Evolutionary conservation across 64 coral and sea anemone genomes (phyloP).

Genomic region (Actinia equina): DNA sequence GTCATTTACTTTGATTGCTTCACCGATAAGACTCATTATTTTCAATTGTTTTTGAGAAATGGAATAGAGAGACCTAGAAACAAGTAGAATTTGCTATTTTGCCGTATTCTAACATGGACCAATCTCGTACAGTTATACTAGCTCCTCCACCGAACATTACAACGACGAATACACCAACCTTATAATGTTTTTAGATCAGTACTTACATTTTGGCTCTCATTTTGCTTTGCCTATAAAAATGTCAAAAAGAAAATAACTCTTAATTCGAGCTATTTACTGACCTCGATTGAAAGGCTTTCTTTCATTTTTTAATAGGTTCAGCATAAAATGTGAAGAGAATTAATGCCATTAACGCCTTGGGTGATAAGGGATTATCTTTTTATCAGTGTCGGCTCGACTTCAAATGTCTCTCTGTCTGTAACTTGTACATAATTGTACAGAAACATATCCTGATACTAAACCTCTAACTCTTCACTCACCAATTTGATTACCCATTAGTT

Average conservation of each 20-base stretch:
- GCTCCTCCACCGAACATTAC: no score
- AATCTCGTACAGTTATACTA: background rate
- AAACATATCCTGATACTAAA: background rate
- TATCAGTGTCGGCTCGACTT: background rate
- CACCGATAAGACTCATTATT: background rate
- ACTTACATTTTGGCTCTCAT: no score
- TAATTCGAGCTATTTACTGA: background rate
- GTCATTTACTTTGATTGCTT: background rate
- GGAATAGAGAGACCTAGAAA: background rate
- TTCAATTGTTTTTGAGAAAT: background rate
- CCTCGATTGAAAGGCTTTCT: background rate
- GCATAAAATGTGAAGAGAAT: background rate
- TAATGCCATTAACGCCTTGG: slow-evolving; percentile 4
- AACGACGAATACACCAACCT: no score
- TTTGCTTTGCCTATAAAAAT: background rate
- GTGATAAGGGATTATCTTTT: slow-evolving; percentile 1
- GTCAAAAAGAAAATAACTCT: background rate
- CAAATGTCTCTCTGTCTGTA: background rate
- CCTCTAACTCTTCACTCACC: background rate
- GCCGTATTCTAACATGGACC: background rate
- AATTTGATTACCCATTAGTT: background rate
- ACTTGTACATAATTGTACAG: background rate
- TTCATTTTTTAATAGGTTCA: background rate
- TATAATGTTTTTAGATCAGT: no score
- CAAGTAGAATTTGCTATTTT: background rate